These are phyloP conservation scores for Nesidiocoris tenuis DNA, from an alignment of 2,888 invertebrate genomes.

Conservation along the genomic window DNA sequence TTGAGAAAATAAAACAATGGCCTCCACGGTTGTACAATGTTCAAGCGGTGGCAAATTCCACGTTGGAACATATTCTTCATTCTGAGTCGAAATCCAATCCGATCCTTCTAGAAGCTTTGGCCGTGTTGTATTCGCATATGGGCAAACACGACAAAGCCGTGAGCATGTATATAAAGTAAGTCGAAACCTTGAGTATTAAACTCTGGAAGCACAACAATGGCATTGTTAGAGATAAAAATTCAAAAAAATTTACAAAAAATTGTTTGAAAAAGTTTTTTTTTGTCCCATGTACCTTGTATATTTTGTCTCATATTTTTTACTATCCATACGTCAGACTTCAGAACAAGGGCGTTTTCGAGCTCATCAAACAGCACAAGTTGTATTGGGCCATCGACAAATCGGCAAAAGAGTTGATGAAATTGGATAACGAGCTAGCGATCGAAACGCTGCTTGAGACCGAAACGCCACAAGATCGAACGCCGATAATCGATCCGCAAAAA, in stretches of 20 bases:
- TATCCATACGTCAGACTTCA: conserved; percentile 71
- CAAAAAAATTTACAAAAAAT: too few species aligned
- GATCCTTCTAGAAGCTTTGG: conserved; percentile 80
- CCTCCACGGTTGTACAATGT: conserved; percentile 79
- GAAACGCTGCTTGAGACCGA: conserved; percentile 74
- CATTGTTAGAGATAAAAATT: too few species aligned
- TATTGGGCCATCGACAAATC: conserved; percentile 81
- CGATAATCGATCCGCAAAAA: conserved; percentile 70
- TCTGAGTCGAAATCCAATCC: conserved; percentile 65
- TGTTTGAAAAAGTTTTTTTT: too few species aligned
- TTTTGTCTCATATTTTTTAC: too few species aligned
- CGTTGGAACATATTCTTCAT: conserved; percentile 65
- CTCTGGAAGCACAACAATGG: too few species aligned
- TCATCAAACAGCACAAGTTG: conserved; percentile 81
- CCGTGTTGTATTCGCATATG: conserved; percentile 83
- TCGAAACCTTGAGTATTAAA: too few species aligned
- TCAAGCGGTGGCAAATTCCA: conserved; percentile 79
- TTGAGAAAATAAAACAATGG: conserved; percentile 85
- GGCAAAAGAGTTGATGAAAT: conserved; percentile 83
- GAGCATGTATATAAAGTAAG: conserved; percentile 81
- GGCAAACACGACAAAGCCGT: conserved; percentile 88
- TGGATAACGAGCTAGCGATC: conserved; percentile 80
- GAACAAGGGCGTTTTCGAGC: conserved; percentile 85
- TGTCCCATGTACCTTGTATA: too few species aligned
- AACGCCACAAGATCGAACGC: background rate